These are phyloP conservation scores for Tuberolachnus salignus DNA, from an alignment of 2,888 invertebrate genomes.

Conservation along the genomic window DNA sequence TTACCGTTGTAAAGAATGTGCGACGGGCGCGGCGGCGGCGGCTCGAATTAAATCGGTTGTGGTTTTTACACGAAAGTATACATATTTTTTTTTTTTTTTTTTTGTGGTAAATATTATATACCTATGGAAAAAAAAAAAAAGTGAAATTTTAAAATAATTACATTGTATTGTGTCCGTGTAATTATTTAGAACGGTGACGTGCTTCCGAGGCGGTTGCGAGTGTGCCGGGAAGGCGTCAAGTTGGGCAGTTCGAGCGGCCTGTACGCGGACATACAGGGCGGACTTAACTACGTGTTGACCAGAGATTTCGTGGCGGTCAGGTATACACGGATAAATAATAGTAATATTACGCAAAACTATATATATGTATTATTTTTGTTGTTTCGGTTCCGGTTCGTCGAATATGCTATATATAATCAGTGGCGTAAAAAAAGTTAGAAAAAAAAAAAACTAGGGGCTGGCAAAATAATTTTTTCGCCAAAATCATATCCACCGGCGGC, in stretches of 20 bases:
- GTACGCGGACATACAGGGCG: constrained; percentile 63
- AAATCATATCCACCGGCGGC: too few species aligned
- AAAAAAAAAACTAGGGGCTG: too few species aligned
- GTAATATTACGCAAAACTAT: neutral
- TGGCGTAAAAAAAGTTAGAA: too few species aligned
- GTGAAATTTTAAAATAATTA: neutral
- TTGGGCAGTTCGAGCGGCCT: constrained; percentile 64
- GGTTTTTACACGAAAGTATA: neutral
- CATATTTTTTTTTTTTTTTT: too few species aligned
- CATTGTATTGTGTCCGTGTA: too few species aligned
- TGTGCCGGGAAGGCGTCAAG: constrained; percentile 63
- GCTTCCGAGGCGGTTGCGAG: constrained; percentile 57
- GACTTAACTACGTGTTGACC: constrained; percentile 64
- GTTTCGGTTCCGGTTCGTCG: too few species aligned
- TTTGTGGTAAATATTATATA: too few species aligned
- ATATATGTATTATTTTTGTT: too few species aligned
- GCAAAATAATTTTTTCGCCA: too few species aligned
- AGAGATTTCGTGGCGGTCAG: constrained; percentile 63
- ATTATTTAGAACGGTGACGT: constrained; percentile 56
- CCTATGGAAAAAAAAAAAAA: too few species aligned
- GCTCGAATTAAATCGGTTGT: neutral
- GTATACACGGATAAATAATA: constrained; percentile 3
- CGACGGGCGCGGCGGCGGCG: neutral
- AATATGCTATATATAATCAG: too few species aligned
- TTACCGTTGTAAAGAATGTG: too few species aligned